phyloP scores from a whole-genome alignment of 2,113 vertebrate species.

The Micromys minutus region DNA sequence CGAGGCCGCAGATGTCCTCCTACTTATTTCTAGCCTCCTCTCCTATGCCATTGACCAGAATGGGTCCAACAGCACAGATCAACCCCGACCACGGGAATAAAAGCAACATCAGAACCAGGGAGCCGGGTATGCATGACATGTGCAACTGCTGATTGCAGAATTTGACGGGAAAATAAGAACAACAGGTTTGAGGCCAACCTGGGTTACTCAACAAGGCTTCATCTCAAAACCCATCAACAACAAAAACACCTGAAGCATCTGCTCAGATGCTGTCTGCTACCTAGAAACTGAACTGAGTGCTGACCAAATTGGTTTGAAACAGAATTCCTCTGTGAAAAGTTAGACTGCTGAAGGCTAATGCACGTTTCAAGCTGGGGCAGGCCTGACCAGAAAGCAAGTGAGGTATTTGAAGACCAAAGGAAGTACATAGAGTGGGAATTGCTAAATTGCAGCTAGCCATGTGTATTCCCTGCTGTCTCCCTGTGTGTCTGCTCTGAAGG shows the following conservation, averaged over 20 bases:
- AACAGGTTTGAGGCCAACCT: background rate
- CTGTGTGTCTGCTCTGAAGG: background rate
- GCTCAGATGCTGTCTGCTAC: background rate
- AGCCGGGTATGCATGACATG: background rate
- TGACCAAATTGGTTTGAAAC: background rate
- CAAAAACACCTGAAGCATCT: background rate
- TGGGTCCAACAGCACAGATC: background rate
- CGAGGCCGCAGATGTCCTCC: background rate
- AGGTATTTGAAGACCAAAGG: background rate
- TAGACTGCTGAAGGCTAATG: background rate
- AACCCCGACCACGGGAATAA: background rate
- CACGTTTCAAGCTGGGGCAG: background rate
- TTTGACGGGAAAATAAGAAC: background rate
- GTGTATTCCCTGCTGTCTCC: background rate
- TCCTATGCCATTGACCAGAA: background rate
- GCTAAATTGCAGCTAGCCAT: background rate
- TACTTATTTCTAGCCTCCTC: background rate
- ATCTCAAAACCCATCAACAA: background rate
- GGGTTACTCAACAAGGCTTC: background rate
- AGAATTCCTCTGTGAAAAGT: background rate
- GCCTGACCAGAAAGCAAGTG: background rate
- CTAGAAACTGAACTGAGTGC: background rate
- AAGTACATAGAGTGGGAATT: background rate
- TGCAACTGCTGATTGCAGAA: background rate
- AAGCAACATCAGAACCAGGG: background rate